A percentile compares a stretch with the other conserved stretches of the same genome.
Evolutionary conservation across 2,888 invertebrate species (phyloP).

Genomic region (Apotomis capreana): DNA sequence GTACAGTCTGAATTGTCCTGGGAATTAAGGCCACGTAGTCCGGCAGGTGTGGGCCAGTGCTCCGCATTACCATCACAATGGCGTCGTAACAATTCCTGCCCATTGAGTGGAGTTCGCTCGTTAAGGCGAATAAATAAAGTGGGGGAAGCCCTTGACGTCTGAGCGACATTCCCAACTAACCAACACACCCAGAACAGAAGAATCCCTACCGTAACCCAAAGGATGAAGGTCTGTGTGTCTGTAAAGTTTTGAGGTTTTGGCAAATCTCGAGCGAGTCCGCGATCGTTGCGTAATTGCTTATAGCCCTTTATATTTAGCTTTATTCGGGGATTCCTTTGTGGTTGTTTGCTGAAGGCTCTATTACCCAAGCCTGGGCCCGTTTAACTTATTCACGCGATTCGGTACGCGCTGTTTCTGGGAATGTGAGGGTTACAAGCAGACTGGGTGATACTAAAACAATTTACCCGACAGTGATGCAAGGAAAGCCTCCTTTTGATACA

Average conservation of each 20-base stretch:
- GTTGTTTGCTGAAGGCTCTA: conserved; percentile 43
- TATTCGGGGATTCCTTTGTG: conserved; percentile 49
- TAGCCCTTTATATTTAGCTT: conserved; percentile 52
- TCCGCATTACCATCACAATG: conserved; percentile 53
- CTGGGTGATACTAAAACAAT: too few relatives aligned
- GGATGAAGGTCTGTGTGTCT: not conserved
- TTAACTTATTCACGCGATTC: conserved; percentile 35
- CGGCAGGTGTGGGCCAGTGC: conserved; percentile 42
- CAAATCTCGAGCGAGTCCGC: conserved; percentile 41
- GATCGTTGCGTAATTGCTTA: conserved; percentile 55
- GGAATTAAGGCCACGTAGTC: not conserved
- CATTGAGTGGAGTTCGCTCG: conserved; percentile 51
- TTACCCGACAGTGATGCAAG: too few relatives aligned
- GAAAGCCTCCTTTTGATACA: too few relatives aligned
- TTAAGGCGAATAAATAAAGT: conserved; percentile 54
- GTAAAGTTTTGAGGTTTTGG: conserved; percentile 6
- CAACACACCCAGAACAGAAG: not conserved
- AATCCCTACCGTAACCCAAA: not conserved
- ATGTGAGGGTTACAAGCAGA: not conserved
- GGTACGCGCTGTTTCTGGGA: not conserved
- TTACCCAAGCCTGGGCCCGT: conserved; percentile 40
- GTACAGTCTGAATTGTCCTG: not conserved
- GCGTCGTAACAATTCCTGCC: conserved; percentile 43
- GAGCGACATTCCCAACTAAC: conserved; percentile 43
- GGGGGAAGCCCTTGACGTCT: conserved; percentile 49